Percentiles rank a stretch among this genome's conserved stretches.
Evolutionary conservation across 2,113 vertebrate species (phyloP).

Genomic region (Hypocryptadius cinnamomeus): DNA sequence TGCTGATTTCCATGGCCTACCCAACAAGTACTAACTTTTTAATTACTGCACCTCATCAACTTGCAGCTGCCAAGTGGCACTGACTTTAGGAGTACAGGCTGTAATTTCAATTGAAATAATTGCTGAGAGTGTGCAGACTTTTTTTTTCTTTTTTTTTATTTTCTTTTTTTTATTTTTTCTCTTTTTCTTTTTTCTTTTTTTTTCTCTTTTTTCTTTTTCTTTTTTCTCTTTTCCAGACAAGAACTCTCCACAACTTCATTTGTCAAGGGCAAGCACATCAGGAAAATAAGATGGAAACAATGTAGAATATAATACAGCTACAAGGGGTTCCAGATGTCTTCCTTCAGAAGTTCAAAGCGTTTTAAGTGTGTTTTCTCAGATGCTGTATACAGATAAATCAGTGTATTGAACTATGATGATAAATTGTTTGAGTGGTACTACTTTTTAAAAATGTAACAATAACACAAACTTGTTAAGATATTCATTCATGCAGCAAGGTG

Average conservation of each 20-base stretch:
- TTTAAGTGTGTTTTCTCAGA: constrained; percentile 5
- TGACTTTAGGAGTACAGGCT: neutral
- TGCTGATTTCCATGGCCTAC: neutral
- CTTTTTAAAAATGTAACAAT: neutral
- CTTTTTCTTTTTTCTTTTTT: neutral
- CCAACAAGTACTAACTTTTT: neutral
- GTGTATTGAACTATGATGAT: neutral
- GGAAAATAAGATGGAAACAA: constrained; percentile 3
- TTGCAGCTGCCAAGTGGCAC: neutral
- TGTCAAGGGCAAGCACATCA: neutral
- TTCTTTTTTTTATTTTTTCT: no score
- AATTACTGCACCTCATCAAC: neutral
- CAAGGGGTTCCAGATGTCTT: neutral
- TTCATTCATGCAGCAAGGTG: neutral
- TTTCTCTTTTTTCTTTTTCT: no score
- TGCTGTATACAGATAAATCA: neutral
- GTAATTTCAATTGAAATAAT: neutral
- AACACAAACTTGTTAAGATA: neutral
- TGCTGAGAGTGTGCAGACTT: neutral
- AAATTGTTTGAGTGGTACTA: neutral
- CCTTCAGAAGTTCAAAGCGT: neutral
- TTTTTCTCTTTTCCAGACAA: neutral
- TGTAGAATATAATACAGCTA: neutral
- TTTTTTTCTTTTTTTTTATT: neutral
- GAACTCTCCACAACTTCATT: neutral